Conservation (phyloP, 2,888 invertebrate genomes). For the Phalera bucephala region DNA sequence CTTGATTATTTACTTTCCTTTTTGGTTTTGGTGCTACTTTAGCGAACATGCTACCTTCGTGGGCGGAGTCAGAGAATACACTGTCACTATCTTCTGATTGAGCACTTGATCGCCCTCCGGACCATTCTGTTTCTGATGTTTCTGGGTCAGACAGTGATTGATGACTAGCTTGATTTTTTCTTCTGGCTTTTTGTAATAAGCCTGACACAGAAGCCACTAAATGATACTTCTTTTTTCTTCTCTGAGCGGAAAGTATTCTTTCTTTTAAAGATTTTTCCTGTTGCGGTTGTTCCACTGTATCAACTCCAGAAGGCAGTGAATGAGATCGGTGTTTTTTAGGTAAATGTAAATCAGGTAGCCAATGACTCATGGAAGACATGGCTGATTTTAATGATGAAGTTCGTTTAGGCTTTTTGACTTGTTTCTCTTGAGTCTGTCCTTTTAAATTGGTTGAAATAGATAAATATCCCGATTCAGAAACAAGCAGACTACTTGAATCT, state of each 20-base stretch:
- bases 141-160: slow-evolving; percentile 90
- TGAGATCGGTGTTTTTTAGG: slow-evolving; percentile 91
- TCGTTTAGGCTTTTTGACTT: slow-evolving; percentile 86
- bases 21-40: slow-evolving; percentile 81
- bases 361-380: slow-evolving; percentile 90
- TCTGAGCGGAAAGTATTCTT: slow-evolving; percentile 71
- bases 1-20: slow-evolving; percentile 75
- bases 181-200: slow-evolving; percentile 92
- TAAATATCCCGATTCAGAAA: slow-evolving; percentile 90
- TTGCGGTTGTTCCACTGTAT: slow-evolving; percentile 77
- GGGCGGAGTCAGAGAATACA: slow-evolving; percentile 87
- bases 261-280: slow-evolving; percentile 75
- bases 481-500: slow-evolving; percentile 82
- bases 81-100: slow-evolving; percentile 91
- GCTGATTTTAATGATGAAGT: slow-evolving; percentile 90
- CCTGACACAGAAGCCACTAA: slow-evolving; percentile 93
- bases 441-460: slow-evolving; percentile 88
- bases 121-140: slow-evolving; percentile 88
- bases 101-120: slow-evolving; percentile 84
- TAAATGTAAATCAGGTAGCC: slow-evolving; percentile 91
- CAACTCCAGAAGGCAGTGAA: slow-evolving; percentile 89
- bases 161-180: slow-evolving; percentile 83
- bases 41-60: slow-evolving; percentile 85
- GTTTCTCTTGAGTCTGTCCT: slow-evolving; percentile 78
- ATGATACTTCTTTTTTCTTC: slow-evolving; percentile 90